Evolutionary conservation across 2,113 vertebrate genomes (phyloP).

Genomic region (Geothlypis trichas): DNA sequence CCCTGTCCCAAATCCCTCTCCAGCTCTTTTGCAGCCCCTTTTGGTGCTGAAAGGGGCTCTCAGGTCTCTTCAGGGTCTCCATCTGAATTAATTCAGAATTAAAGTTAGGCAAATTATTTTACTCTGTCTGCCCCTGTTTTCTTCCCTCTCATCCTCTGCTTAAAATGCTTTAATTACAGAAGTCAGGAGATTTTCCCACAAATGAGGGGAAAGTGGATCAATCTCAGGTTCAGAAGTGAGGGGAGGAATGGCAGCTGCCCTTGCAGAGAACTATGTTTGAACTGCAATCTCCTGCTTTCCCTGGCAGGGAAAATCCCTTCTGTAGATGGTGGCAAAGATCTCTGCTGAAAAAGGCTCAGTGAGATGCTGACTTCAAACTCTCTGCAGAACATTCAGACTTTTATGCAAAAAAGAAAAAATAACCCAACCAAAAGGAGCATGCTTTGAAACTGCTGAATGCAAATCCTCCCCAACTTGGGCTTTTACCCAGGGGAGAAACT

Average conservation of each 20-base stretch:
- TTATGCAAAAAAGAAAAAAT: background rate
- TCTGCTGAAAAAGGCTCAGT: background rate
- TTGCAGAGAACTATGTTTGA: background rate
- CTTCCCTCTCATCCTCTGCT: background rate
- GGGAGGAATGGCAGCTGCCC: background rate
- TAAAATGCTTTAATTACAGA: background rate
- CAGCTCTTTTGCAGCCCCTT: background rate
- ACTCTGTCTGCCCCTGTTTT: fast-evolving
- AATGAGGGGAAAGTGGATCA: background rate
- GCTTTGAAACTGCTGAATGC: background rate
- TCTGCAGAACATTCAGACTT: background rate
- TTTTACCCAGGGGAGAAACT: background rate
- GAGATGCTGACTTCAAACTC: background rate
- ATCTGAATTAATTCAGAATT: background rate
- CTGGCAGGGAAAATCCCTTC: background rate
- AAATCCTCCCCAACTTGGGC: background rate
- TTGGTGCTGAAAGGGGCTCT: background rate
- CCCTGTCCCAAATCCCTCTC: background rate
- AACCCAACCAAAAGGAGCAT: fast-evolving
- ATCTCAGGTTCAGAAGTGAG: background rate
- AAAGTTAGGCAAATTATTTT: background rate
- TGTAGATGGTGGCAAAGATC: background rate
- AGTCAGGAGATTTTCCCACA: background rate
- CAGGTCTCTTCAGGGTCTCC: background rate
- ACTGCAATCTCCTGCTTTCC: background rate